phyloP scores from a whole-genome alignment of 2,888 invertebrate genomes.

The Herminia tarsipennalis region DNA sequence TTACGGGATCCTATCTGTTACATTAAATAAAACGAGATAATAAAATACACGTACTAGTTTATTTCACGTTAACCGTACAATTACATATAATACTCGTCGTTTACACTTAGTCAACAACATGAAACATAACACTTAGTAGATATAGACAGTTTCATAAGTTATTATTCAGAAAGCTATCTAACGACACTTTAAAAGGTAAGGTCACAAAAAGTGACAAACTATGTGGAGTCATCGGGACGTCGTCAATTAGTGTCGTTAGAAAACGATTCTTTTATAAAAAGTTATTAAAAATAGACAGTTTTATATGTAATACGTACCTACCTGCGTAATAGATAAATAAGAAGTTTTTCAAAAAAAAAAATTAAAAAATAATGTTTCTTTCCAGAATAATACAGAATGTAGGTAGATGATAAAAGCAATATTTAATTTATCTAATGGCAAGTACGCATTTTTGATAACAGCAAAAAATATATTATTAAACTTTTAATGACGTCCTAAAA shows the following conservation, averaged over 20 bases:
- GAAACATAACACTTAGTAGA: slow-evolving; percentile 51
- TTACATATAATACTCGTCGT: slow-evolving; percentile 52
- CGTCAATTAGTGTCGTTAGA: slow-evolving; percentile 14
- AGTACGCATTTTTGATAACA: no score
- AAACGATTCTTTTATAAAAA: slow-evolving; percentile 23
- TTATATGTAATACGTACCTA: slow-evolving; percentile 20
- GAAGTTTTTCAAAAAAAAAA: no score
- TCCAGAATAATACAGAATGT: neutral
- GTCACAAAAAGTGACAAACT: slow-evolving; percentile 30
- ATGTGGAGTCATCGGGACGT: slow-evolving; percentile 4
- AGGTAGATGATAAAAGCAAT: no score
- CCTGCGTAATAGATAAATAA: slow-evolving; percentile 10
- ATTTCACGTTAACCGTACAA: slow-evolving; percentile 51
- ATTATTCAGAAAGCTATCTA: slow-evolving; percentile 17
- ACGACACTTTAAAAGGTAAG: slow-evolving; percentile 11
- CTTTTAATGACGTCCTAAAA: no score
- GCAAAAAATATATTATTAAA: no score
- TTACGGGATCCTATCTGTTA: no score
- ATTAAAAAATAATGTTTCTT: no score
- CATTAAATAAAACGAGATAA: slow-evolving; percentile 28
- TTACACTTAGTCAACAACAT: slow-evolving; percentile 71
- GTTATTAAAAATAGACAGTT: slow-evolving; percentile 40
- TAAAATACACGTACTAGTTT: slow-evolving; percentile 52
- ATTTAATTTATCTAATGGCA: no score
- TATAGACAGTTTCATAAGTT: slow-evolving; percentile 34